Percentiles rank a stretch among this genome's conserved stretches.
Conservation (phyloP, 2,797 vertebrate species). For the Ptychobarbus kaznakovi region DNA sequence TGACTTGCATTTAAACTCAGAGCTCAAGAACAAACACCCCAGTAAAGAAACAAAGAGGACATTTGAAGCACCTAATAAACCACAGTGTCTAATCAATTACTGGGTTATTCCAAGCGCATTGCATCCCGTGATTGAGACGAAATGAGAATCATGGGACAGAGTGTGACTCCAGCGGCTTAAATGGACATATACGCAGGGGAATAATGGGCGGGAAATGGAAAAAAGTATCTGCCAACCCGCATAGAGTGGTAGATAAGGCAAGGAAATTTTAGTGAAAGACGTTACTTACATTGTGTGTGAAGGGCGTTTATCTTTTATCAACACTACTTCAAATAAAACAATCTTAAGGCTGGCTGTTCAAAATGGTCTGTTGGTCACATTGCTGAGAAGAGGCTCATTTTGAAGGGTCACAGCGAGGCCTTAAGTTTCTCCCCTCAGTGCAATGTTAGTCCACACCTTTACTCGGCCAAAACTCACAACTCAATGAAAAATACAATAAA, state of each 20-base stretch:
- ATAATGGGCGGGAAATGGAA: background rate
- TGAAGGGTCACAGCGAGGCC: conserved; percentile 39
- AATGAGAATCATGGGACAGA: conserved; percentile 78
- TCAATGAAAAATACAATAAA: conserved; percentile 32
- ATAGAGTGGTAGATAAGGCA: conserved; percentile 8
- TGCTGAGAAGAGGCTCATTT: background rate
- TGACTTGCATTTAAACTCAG: conserved; percentile 61
- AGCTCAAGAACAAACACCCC: conserved; percentile 44
- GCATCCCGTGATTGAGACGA: conserved; percentile 74
- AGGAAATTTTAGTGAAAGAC: background rate
- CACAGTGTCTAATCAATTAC: conserved; percentile 74
- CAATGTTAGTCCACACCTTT: conserved; percentile 33
- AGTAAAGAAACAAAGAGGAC: conserved; percentile 58
- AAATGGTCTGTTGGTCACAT: background rate
- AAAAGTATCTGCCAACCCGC: background rate
- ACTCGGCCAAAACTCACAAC: conserved; percentile 28
- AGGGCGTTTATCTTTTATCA: background rate
- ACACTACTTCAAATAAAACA: background rate
- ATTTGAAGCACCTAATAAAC: conserved; percentile 72
- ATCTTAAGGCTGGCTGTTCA: background rate
- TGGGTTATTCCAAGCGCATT: conserved; percentile 66
- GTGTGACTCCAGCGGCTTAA: background rate
- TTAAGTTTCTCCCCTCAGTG: conserved; percentile 46
- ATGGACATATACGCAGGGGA: background rate
- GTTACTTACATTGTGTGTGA: background rate